These are phyloP conservation scores for Tenualosa ilisha DNA, from an alignment of 2,797 vertebrate genomes.

Conservation along the genomic window DNA sequence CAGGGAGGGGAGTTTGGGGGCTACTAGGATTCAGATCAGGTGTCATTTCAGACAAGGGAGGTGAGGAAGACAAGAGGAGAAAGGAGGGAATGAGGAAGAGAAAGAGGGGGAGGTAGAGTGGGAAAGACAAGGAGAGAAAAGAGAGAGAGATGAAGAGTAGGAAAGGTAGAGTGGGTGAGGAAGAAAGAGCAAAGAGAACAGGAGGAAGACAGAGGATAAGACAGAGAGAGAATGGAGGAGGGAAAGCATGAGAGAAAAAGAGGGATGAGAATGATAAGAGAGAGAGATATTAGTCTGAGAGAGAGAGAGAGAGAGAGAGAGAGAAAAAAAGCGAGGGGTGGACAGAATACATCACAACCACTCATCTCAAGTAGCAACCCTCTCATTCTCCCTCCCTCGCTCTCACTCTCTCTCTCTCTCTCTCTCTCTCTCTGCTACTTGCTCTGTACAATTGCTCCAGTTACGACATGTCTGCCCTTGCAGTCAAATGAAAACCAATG, in stretches of 20 bases:
- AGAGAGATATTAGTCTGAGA: not conserved
- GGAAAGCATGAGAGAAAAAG: not conserved
- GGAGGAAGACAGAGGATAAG: not conserved
- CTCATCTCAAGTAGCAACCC: not conserved
- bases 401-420: not conserved
- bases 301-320: not conserved
- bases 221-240: not conserved
- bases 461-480: conserved; percentile 12
- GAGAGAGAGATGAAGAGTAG: not conserved
- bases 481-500: conserved; percentile 37
- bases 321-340: not conserved
- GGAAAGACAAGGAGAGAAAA: too few species aligned
- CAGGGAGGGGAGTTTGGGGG: not conserved
- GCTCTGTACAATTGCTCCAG: not conserved
- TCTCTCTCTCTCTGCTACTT: not conserved
- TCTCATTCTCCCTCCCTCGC: not conserved
- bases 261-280: not conserved
- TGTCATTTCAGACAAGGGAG: not conserved
- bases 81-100: too few species aligned
- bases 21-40: not conserved
- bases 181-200: not conserved
- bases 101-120: not conserved
- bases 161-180: too few species aligned
- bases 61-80: not conserved
- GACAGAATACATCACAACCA: not conserved